Evolutionary conservation across 2,113 vertebrate species (phyloP).

Genomic region (Dryoscopus gambensis): DNA sequence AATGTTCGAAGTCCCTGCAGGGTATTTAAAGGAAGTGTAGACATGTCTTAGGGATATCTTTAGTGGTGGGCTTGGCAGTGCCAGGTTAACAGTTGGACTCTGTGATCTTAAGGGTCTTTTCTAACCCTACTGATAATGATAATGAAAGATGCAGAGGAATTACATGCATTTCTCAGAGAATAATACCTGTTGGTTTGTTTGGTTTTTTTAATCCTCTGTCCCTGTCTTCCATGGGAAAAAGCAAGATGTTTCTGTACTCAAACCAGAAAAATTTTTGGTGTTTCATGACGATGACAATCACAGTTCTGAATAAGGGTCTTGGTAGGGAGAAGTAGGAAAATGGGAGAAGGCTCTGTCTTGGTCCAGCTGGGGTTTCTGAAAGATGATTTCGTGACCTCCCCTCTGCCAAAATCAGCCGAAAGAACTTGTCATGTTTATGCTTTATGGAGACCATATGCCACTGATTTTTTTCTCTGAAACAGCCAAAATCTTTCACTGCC

Average conservation of each 20-base stretch:
- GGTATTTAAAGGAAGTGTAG: not conserved
- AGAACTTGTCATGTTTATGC: not conserved
- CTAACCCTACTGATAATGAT: not conserved
- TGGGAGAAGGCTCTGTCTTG: not conserved
- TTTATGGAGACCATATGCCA: constrained; percentile 18
- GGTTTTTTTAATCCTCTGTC: not conserved
- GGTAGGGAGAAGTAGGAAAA: not conserved
- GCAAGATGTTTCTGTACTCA: not conserved
- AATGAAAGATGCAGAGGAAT: not conserved
- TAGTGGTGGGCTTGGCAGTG: not conserved
- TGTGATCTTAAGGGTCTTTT: not conserved
- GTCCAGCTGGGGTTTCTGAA: not conserved
- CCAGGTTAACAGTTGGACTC: not conserved
- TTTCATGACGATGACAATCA: not conserved
- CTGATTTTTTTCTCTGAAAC: not conserved
- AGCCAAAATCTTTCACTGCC: not conserved
- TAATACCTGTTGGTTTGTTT: not conserved
- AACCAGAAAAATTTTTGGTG: not conserved
- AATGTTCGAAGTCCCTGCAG: not conserved
- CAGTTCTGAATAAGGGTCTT: not conserved
- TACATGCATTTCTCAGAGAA: not conserved
- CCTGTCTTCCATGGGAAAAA: not conserved
- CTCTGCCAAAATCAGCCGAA: not conserved
- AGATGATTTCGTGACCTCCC: not conserved
- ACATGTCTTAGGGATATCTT: not conserved